Base-by-base conservation (phyloP, 35 echinoderm and acorn worm genomes). In the Diadema setosum region DNA sequence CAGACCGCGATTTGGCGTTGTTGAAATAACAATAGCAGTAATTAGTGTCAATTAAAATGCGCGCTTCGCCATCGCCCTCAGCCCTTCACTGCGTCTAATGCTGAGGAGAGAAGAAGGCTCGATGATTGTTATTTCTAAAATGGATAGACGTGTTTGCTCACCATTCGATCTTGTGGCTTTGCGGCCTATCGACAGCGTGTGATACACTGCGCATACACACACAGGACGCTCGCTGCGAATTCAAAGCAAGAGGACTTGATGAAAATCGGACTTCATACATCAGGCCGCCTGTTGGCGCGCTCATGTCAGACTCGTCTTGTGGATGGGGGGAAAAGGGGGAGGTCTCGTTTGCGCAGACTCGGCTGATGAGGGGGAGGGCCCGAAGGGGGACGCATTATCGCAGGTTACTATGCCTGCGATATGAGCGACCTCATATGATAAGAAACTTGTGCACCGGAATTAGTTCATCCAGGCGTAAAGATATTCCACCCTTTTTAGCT, bases 21-120 rank as follows among this genome's bases (percentile, higher is more conserved):
- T 87, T 87, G 69, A 42, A 87, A 87, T 87, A 87, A 93, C 90
- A 93, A 93, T 82, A 78, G 75, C 44, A 55, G 85, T 93, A 93
- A 93, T 93, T 93, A 93, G 90, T 80, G 90, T 63, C 90, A 93
- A 93, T 93, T 93, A 93, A 93, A 86, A 93, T 87, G 90, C 84
- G 65, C 84, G 86, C 55, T 52, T 58, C 60, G 82, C 85, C 45
- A 78, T 39, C 83, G 90, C 83, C 83, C 69, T 73, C 35, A 78
- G 30, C 82, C 42, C 61, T 40, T 46, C 63, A n/a, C 45, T 75
- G 73, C 73, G 40, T 78, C 73, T 35, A 34, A 8, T 34, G 30
- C 63, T 67, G 30, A 21, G 7, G 52, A 44, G 78, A 89, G 74
- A 89, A 57, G 87, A 81, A 78, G 87, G 87, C 46, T 89, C 87